These are phyloP conservation scores for Antechinus flavipes DNA, from an alignment of 2,113 vertebrate genomes.

Conservation along the genomic window DNA sequence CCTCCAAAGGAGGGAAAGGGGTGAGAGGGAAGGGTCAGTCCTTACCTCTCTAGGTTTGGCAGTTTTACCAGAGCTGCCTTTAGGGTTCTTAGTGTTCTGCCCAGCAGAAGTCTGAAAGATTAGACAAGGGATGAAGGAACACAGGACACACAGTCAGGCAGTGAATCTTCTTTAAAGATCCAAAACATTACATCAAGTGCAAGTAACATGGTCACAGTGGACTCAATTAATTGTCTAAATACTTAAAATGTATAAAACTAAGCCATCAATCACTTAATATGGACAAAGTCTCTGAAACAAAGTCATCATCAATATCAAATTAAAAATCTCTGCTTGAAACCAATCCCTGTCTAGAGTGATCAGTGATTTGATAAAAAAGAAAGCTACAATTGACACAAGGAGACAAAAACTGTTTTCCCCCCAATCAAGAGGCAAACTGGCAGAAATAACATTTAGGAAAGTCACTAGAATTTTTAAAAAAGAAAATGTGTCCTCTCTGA, in stretches of 20 bases:
- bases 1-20: neutral
- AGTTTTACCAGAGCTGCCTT: slow-evolving; percentile 55
- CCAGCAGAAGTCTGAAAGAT: slow-evolving; percentile 75
- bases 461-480: slow-evolving; percentile 52
- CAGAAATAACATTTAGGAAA: slow-evolving; percentile 53
- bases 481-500: slow-evolving; percentile 47
- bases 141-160: slow-evolving; percentile 49
- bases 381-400: slow-evolving; percentile 52
- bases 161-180: neutral
- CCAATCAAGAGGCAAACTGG: slow-evolving; percentile 37
- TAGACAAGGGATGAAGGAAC: slow-evolving; percentile 61
- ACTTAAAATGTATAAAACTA: slow-evolving; percentile 53
- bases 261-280: slow-evolving; percentile 52
- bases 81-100: slow-evolving; percentile 72
- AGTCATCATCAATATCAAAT: slow-evolving; percentile 39
- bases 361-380: slow-evolving; percentile 48
- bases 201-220: slow-evolving; percentile 50
- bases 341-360: slow-evolving; percentile 37
- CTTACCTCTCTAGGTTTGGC: slow-evolving; percentile 82
- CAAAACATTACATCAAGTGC: neutral
- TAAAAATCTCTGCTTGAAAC: slow-evolving; percentile 42
- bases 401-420: slow-evolving; percentile 43
- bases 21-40: slow-evolving; percentile 27
- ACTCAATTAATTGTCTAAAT: slow-evolving; percentile 59
- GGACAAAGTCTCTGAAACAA: slow-evolving; percentile 48